Conservation (phyloP, 2,797 vertebrate species). For the Centroberyx gerrardi region DNA sequence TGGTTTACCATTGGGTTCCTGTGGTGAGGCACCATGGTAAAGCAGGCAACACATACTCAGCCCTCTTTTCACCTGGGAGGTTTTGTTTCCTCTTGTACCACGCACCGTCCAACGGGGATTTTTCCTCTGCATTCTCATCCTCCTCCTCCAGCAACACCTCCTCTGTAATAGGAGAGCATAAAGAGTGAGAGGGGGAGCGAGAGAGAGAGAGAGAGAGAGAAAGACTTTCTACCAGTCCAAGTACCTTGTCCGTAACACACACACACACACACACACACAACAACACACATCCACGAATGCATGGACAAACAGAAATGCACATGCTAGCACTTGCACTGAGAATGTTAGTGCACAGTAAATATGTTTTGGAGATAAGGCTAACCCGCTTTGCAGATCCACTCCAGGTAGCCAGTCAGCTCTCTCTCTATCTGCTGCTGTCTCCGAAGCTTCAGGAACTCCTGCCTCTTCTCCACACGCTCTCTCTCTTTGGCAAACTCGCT, state of each 20-base stretch:
- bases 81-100: conserved; percentile 86
- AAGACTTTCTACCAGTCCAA: conserved; percentile 31
- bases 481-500: conserved; percentile 98
- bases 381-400: conserved; percentile 98
- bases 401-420: conserved; percentile 95
- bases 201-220: background rate
- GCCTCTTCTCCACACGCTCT: conserved; percentile 95
- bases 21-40: conserved; percentile 30
- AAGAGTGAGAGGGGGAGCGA: background rate
- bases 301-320: conserved; percentile 25
- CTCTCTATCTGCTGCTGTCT: conserved; percentile 97
- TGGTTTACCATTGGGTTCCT: conserved; percentile 46
- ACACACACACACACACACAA: background rate
- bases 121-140: conserved; percentile 96
- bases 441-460: conserved; percentile 95
- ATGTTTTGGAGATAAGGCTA: conserved; percentile 36
- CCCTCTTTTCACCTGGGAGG: conserved; percentile 79
- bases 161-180: conserved; percentile 84
- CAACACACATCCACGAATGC: conserved; percentile 4
- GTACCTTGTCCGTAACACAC: too few species aligned
- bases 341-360: background rate
- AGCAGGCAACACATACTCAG: conserved; percentile 40
- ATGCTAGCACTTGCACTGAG: conserved; percentile 12
- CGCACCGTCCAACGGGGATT: conserved; percentile 95
- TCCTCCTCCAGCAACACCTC: conserved; percentile 98